Evolutionary conservation across 1,140 invertebrate species (phyloP).

Genomic region (Megalonaias nervosa): DNA sequence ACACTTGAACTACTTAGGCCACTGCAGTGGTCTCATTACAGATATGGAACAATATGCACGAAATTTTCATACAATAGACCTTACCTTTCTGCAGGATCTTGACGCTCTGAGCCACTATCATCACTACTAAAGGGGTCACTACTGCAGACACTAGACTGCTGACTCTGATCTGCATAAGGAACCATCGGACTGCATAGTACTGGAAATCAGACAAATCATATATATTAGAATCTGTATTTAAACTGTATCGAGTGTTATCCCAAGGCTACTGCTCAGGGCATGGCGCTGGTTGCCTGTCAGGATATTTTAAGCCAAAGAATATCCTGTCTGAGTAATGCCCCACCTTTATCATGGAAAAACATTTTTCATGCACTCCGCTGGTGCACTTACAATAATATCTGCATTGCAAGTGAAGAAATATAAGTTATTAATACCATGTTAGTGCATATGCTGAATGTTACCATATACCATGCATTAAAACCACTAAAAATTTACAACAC

Average conservation of each 20-base stretch:
- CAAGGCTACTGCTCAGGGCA: neutral
- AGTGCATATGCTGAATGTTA: too few relatives aligned
- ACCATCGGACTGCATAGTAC: constrained; percentile 16
- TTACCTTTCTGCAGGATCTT: constrained; percentile 52
- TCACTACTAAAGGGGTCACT: constrained; percentile 35
- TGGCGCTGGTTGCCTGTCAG: neutral
- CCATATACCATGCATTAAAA: too few relatives aligned
- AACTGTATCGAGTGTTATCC: constrained; percentile 4
- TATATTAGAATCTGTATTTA: constrained; percentile 2
- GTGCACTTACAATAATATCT: too few relatives aligned
- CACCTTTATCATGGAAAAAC: too few relatives aligned
- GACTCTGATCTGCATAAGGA: constrained; percentile 12
- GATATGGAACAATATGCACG: too few relatives aligned
- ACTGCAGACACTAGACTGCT: constrained; percentile 8
- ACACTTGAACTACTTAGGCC: too few relatives aligned
- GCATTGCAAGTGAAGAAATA: too few relatives aligned
- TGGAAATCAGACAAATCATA: neutral
- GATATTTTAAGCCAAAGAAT: too few relatives aligned
- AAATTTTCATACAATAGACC: neutral
- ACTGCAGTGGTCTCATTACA: too few relatives aligned
- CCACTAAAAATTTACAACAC: too few relatives aligned
- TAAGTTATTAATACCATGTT: too few relatives aligned
- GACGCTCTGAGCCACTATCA: constrained; percentile 36
- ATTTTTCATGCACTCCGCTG: too few relatives aligned
- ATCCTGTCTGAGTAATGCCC: neutral